A percentile compares a stretch with the other conserved stretches of the same genome.
phyloP scores from a whole-genome alignment of 1,140 invertebrate species.

The Rhizoglyphus robini region DNA sequence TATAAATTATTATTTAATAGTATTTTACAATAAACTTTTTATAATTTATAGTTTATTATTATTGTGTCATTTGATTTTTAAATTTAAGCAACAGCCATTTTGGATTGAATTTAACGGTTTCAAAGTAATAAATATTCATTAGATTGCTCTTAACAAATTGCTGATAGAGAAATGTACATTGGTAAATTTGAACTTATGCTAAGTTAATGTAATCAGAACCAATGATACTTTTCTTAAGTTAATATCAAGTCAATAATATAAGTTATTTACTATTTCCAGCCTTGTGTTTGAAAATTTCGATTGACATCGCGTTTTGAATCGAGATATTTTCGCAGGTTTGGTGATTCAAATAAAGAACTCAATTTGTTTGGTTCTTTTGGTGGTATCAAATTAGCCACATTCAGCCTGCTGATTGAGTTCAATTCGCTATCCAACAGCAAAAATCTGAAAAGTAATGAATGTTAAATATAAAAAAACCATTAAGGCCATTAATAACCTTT shows the following conservation, averaged over 20 bases:
- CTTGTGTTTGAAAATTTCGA: constrained; percentile 18
- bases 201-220: too few species aligned
- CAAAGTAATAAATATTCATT: too few species aligned
- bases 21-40: background rate
- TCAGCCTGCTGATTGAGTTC: background rate
- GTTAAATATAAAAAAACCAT: background rate
- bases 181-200: too few species aligned
- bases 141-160: too few species aligned
- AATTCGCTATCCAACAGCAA: background rate
- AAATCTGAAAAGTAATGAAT: background rate
- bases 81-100: background rate
- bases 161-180: too few species aligned
- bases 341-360: background rate
- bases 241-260: too few species aligned
- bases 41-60: background rate
- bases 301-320: constrained; percentile 5
- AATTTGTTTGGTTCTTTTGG: background rate
- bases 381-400: background rate
- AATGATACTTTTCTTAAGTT: too few species aligned
- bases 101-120: background rate
- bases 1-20: background rate
- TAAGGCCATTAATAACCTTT: background rate
- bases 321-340: background rate
- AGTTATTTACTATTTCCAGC: constrained; percentile 14
- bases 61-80: too few species aligned